Conservation (phyloP, 2,888 invertebrate species). For the Yponomeuta sedellus region DNA sequence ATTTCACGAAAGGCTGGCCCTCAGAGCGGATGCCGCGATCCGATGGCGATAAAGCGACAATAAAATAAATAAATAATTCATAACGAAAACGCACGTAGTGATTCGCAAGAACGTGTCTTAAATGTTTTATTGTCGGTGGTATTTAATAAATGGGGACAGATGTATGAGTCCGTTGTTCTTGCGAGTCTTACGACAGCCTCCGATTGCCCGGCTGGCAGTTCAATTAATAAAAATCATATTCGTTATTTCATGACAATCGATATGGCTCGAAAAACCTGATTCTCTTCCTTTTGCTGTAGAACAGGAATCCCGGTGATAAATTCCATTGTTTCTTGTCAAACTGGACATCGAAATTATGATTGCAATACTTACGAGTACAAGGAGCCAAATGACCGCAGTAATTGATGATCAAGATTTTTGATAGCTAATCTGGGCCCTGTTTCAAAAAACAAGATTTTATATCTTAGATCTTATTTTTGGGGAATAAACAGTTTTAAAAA, state of each 20-base stretch:
- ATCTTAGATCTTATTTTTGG: too few relatives aligned
- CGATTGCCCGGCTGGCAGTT: conserved; percentile 51
- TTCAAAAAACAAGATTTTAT: too few relatives aligned
- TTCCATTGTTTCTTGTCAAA: not conserved
- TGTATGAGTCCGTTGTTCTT: conserved; percentile 42
- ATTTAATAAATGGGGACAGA: conserved; percentile 71
- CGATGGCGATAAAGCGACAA: conserved; percentile 68
- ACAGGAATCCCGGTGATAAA: not conserved
- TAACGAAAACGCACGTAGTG: conserved; percentile 58
- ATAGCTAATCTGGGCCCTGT: too few relatives aligned
- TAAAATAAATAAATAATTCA: conserved; percentile 75
- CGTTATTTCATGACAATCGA: conserved; percentile 33
- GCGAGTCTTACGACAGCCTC: conserved; percentile 38
- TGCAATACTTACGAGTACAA: not conserved
- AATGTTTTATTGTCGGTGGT: conserved; percentile 66
- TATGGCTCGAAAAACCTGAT: conserved; percentile 3
- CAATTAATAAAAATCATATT: conserved; percentile 65
- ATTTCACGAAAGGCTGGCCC: conserved; percentile 49
- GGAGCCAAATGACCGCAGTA: not conserved
- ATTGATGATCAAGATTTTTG: not conserved
- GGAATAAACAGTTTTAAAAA: too few relatives aligned
- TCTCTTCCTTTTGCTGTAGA: not conserved
- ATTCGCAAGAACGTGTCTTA: conserved; percentile 74
- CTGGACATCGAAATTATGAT: not conserved
- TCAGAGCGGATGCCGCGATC: conserved; percentile 40